Evolutionary conservation across 2,888 invertebrate genomes (phyloP).

Genomic region (Cacoxenus indagator): DNA sequence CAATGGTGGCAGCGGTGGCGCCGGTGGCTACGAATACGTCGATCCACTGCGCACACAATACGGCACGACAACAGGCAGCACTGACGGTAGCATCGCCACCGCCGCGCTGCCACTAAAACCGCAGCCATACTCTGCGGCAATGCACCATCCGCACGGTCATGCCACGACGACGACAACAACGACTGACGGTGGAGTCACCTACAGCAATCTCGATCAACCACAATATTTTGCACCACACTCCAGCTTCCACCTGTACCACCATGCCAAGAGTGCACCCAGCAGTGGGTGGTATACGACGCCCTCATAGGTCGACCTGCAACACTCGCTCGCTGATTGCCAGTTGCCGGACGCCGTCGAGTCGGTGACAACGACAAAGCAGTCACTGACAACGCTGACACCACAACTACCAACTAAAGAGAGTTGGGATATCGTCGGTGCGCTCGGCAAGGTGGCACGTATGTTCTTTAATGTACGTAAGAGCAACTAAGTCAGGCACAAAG

Average conservation of each 20-base stretch:
- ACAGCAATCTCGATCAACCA: constrained; percentile 79
- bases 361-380: constrained; percentile 30
- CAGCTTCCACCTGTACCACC: constrained; percentile 90
- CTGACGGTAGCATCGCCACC: constrained; percentile 74
- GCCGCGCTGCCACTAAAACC: constrained; percentile 87
- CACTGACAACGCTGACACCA: constrained; percentile 18
- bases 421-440: constrained; percentile 64
- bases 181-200: constrained; percentile 77
- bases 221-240: constrained; percentile 88
- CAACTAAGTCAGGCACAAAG: constrained; percentile 34
- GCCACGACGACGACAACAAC: constrained; percentile 71
- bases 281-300: constrained; percentile 85
- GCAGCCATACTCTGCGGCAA: constrained; percentile 86
- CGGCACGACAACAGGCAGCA: constrained; percentile 66
- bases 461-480: constrained; percentile 63
- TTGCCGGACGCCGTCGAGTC: constrained; percentile 19
- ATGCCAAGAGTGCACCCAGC: constrained; percentile 74
- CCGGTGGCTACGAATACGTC: constrained; percentile 75
- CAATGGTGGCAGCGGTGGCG: constrained; percentile 25
- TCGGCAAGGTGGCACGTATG: constrained; percentile 66
- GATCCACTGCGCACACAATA: constrained; percentile 74
- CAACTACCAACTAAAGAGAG: constrained; percentile 42
- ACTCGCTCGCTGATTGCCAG: constrained; percentile 22
- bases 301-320: constrained; percentile 74
- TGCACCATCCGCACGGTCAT: constrained; percentile 72